These are phyloP conservation scores for Caloenas nicobarica DNA, from an alignment of 2,113 vertebrate genomes.

Conservation along the genomic window DNA sequence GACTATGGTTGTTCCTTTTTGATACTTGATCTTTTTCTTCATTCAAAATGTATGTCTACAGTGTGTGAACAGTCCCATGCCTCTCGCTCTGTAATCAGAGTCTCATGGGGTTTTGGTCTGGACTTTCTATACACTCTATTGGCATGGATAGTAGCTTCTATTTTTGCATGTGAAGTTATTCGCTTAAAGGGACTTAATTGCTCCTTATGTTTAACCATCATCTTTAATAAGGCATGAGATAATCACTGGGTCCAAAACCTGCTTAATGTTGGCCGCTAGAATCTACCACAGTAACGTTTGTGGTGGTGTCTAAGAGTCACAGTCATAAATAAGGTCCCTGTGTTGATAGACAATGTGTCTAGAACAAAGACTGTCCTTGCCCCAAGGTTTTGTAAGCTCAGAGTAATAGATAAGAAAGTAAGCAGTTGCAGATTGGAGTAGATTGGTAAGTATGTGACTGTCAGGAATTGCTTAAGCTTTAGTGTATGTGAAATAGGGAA, in stretches of 20 bases:
- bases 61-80: background rate
- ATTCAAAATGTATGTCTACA: background rate
- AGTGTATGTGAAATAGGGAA: background rate
- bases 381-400: background rate
- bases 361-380: background rate
- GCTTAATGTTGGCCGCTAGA: background rate
- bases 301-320: background rate
- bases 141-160: constrained; percentile 3
- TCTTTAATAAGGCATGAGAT: background rate
- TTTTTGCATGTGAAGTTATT: constrained; percentile 11
- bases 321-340: background rate
- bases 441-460: background rate
- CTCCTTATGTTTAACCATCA: constrained; percentile 7
- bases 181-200: constrained; percentile 23
- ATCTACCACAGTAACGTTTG: background rate
- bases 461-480: background rate
- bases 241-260: background rate
- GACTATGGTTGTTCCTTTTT: background rate
- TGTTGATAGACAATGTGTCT: background rate
- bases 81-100: background rate
- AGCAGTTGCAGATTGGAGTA: background rate
- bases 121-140: constrained; percentile 5
- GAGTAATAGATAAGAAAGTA: background rate
- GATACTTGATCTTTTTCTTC: constrained; percentile 19
- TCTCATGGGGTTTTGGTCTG: background rate